Percentiles rank a stretch among this genome's conserved stretches.
Evolutionary conservation across 1,140 invertebrate species (phyloP).

Genomic region (Trachymyrmex cornetzi): DNA sequence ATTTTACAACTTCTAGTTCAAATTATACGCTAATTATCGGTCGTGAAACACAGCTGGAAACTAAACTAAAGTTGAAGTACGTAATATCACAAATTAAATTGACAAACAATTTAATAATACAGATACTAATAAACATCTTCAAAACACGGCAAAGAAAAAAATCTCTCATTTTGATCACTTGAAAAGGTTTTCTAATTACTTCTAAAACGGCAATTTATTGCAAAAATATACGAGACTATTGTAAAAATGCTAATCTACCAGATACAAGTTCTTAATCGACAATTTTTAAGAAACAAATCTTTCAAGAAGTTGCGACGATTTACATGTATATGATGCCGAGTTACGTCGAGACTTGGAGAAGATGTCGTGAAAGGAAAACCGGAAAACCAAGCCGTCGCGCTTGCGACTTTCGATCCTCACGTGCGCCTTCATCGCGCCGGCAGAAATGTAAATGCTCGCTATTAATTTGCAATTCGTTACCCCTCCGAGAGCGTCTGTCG

Average conservation of each 20-base stretch:
- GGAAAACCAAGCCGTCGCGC: constrained; percentile 41
- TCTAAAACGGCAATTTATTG: not conserved
- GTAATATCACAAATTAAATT: too few relatives aligned
- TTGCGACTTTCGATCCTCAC: constrained; percentile 59
- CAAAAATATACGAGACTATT: not conserved
- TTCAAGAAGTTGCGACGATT: constrained; percentile 28
- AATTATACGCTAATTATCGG: too few relatives aligned
- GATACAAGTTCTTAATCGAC: not conserved
- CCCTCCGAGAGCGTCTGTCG: constrained; percentile 50
- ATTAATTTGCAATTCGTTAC: constrained; percentile 84
- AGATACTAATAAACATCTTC: too few relatives aligned
- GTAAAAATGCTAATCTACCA: not conserved
- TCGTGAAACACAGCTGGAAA: too few relatives aligned
- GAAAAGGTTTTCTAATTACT: not conserved
- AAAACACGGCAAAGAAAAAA: too few relatives aligned
- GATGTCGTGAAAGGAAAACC: constrained; percentile 22
- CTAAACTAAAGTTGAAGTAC: too few relatives aligned
- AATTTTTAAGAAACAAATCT: not conserved
- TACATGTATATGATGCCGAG: constrained; percentile 54
- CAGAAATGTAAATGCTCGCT: constrained; percentile 81
- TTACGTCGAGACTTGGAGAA: not conserved
- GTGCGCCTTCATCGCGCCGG: constrained; percentile 45
- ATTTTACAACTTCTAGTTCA: too few relatives aligned
- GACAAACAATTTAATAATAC: too few relatives aligned
- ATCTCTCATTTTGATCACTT: not conserved